phyloP scores from a whole-genome alignment of 2,888 invertebrate species.

The Cosmopolites sordidus region DNA sequence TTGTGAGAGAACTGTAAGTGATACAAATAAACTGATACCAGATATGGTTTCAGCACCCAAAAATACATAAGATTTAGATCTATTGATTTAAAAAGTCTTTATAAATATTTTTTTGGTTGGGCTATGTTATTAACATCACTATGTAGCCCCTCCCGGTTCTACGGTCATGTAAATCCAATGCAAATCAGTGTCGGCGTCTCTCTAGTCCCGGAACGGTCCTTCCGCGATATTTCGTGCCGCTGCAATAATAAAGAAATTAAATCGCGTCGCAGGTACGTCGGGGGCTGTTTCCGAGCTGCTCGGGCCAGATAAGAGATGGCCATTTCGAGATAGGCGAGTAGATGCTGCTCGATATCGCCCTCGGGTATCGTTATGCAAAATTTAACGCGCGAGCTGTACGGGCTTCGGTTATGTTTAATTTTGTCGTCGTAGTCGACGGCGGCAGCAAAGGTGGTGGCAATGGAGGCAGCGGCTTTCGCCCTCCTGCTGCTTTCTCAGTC shows the following conservation, averaged over 20 bases:
- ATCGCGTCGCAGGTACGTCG: slow-evolving; percentile 19
- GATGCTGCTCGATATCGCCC: slow-evolving; percentile 39
- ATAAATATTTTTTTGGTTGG: too few species aligned
- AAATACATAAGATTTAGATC: too few species aligned
- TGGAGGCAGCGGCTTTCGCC: too few species aligned
- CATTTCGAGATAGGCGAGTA: slow-evolving; percentile 18
- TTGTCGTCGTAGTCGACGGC: slow-evolving; percentile 1
- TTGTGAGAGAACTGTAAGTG: too few species aligned
- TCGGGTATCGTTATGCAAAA: slow-evolving; percentile 50
- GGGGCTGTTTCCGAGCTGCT: slow-evolving; percentile 18
- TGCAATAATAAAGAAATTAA: slow-evolving; percentile 29
- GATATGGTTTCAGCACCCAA: too few species aligned
- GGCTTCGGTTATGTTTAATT: slow-evolving; percentile 23
- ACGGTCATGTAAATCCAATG: too few species aligned
- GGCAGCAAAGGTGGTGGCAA: too few species aligned
- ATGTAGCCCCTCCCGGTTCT: too few species aligned
- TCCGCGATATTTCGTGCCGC: slow-evolving; percentile 16
- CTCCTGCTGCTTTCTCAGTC: too few species aligned
- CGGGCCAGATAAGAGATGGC: slow-evolving; percentile 23
- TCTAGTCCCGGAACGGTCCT: slow-evolving; percentile 12
- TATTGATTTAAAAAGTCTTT: too few species aligned
- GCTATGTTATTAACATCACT: too few species aligned
- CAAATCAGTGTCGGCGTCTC: neutral
- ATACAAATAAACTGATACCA: too few species aligned
- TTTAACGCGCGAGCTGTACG: slow-evolving; percentile 18